phyloP scores from a whole-genome alignment of 2,113 vertebrate genomes.

The Menidia beryllina region DNA sequence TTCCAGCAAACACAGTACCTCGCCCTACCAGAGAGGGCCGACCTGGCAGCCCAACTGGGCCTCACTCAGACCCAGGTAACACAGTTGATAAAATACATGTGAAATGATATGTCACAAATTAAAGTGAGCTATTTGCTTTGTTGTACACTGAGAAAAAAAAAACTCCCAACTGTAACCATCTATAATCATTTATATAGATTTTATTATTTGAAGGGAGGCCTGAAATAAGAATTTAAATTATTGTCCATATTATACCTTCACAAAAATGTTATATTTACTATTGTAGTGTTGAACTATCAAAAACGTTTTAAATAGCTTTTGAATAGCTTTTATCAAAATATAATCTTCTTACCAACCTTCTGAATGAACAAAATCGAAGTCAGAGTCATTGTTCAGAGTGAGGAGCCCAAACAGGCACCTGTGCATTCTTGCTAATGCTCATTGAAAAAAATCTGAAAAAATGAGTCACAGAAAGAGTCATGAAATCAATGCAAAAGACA shows the following conservation, averaged over 20 bases:
- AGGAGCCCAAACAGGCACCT: slow-evolving; percentile 3
- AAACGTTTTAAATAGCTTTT: not conserved
- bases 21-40: slow-evolving; percentile 89
- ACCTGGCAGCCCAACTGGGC: slow-evolving; percentile 90
- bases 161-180: too few relatives aligned
- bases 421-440: slow-evolving; percentile 7
- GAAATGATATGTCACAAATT: not conserved
- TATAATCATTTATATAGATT: too few relatives aligned
- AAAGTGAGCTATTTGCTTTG: too few relatives aligned
- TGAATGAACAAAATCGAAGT: too few relatives aligned
- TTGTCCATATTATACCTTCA: too few relatives aligned
- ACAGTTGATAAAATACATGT: not conserved
- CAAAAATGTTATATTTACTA: too few relatives aligned
- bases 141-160: too few relatives aligned
- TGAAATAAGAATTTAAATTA: too few relatives aligned
- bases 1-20: slow-evolving; percentile 96
- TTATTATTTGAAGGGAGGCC: too few relatives aligned
- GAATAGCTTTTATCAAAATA: slow-evolving; percentile 4
- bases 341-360: too few relatives aligned
- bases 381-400: not conserved
- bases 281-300: too few relatives aligned
- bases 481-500: not conserved
- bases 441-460: not conserved
- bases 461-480: not conserved
- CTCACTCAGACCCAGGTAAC: slow-evolving; percentile 94